Base-by-base conservation (phyloP, 2,888 invertebrate genomes). In the Epinotia bilunana region DNA sequence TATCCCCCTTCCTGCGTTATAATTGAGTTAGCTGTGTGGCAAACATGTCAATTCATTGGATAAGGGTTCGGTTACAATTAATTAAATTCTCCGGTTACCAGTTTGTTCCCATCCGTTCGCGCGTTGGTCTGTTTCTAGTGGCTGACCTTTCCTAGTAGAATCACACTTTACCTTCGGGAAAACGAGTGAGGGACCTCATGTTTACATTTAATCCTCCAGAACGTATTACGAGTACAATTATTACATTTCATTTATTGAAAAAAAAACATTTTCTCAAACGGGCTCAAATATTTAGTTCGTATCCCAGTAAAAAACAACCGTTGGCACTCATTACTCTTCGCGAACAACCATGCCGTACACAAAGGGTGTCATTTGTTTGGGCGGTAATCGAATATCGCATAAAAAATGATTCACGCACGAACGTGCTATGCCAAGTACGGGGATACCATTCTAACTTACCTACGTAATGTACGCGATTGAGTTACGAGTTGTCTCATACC, bases 1-100 rank as follows among this genome's bases (percentile, higher is more conserved):
- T 64, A 70, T 53, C 64, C 58, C 57, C 13, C 63, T 16, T 28
- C 18, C 58, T 60, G 49, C 23, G n/a, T 64, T 64, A 53, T 70
- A 74, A 65, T 70, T 70, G 69, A 64, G 64, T 74, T 70, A 70
- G 64, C 43, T 70, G 20, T 70, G 60, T 70, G 64, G 64, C 49
- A 74, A 74, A 74, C 74, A 64, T 74, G 74, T 74, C 70, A 70
- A 74, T 74, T 74, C 64, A 74, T 53, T 23, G 74, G 70, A 74
- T 70, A 74, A 74, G 69, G 73, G 73, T 63, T 63, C 64, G 20
- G 70, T 64, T 70, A 65, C 60, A 65, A 74, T 74, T 70, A 74
- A 74, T 74, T 70, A 74, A 70, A 70, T 74, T 74, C 23, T 58
- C 69, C 20, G 53, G 70, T 55, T 64, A 58, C 64, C 74, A 74